Evolutionary conservation across 2,888 invertebrate genomes (phyloP).

Genomic region (Ennomos quercinarius): DNA sequence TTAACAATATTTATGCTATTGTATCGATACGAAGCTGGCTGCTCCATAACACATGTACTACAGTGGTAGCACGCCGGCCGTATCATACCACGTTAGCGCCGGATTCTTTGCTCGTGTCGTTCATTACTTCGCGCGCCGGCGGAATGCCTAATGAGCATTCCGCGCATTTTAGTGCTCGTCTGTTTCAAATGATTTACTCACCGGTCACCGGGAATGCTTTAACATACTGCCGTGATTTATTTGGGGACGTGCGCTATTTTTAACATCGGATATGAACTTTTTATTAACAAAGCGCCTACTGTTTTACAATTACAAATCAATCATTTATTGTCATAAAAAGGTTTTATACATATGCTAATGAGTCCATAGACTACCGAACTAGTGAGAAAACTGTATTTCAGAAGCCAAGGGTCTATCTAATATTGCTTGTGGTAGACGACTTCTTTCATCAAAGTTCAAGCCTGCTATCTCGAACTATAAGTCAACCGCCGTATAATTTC

Average conservation of each 20-base stretch:
- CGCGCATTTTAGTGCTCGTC: slow-evolving; percentile 14
- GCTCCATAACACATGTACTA: background rate
- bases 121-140: slow-evolving; percentile 11
- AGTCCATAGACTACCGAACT: too few species aligned
- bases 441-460: too few species aligned
- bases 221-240: slow-evolving; percentile 16
- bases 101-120: slow-evolving; percentile 22
- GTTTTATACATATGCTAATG: too few species aligned
- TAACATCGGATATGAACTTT: background rate
- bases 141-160: slow-evolving; percentile 29
- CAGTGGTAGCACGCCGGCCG: background rate
- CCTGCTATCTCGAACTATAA: too few species aligned
- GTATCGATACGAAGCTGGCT: background rate
- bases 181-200: slow-evolving; percentile 22
- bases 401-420: too few species aligned
- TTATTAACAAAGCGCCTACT: too few species aligned
- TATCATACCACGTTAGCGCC: background rate
- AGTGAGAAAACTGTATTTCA: too few species aligned
- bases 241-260: slow-evolving; percentile 1
- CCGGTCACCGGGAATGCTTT: slow-evolving; percentile 7
- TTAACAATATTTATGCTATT: too few species aligned
- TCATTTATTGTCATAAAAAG: too few species aligned
- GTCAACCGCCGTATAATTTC: too few species aligned
- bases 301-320: too few species aligned
- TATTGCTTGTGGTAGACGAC: too few species aligned